These are phyloP conservation scores for Motacilla alba DNA, from an alignment of 2,113 vertebrate species.

Conservation along the genomic window DNA sequence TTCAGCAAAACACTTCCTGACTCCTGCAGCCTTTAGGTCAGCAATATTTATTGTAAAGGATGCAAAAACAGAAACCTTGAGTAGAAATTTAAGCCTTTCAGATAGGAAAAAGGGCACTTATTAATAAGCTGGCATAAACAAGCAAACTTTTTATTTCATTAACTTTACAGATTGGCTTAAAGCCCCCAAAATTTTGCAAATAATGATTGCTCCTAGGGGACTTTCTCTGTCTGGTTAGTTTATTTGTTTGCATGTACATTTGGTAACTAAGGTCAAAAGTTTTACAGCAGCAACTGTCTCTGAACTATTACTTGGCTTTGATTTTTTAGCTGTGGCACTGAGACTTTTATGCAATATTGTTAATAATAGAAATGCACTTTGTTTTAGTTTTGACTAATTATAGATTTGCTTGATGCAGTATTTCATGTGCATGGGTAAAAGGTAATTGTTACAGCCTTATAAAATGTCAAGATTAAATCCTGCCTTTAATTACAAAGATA, in stretches of 20 bases:
- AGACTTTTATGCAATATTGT: conserved; percentile 57
- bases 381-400: conserved; percentile 57
- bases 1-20: not conserved
- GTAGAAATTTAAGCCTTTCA: not conserved
- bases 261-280: conserved; percentile 67
- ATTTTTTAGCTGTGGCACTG: conserved; percentile 27
- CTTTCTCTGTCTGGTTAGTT: conserved; percentile 41
- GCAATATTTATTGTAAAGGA: conserved; percentile 4
- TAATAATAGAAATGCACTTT: conserved; percentile 68
- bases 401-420: conserved; percentile 21
- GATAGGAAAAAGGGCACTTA: conserved; percentile 14
- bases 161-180: conserved; percentile 42
- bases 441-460: not conserved
- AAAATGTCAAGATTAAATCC: not conserved
- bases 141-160: not conserved
- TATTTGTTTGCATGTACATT: conserved; percentile 62
- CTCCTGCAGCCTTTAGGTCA: not conserved
- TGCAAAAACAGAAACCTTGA: not conserved
- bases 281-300: conserved; percentile 54
- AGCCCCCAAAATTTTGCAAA: conserved; percentile 57
- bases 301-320: conserved; percentile 54
- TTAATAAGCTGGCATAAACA: conserved; percentile 27
- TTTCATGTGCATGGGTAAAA: conserved; percentile 48
- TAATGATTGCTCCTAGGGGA: conserved; percentile 38
- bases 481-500: not conserved